These are phyloP conservation scores for Perdita meconis DNA, from an alignment of 2,888 invertebrate species.

Conservation along the genomic window DNA sequence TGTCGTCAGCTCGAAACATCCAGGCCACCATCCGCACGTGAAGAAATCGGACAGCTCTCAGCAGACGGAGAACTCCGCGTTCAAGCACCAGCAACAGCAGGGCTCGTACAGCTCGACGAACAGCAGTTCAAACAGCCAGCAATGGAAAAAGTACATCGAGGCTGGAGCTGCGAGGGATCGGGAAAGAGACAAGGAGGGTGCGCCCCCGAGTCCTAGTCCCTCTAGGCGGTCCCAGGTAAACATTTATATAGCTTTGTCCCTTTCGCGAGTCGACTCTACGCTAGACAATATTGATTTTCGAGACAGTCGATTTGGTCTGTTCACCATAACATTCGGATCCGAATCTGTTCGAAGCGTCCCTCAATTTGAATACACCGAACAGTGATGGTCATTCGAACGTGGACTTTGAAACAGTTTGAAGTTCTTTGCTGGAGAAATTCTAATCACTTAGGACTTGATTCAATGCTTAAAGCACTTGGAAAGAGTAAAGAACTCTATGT, in stretches of 20 bases:
- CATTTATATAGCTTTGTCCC: constrained; percentile 30
- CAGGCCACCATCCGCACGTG: constrained; percentile 79
- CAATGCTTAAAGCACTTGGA: no score
- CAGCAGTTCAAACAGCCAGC: constrained; percentile 82
- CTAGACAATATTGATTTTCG: constrained; percentile 37
- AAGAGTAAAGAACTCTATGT: no score
- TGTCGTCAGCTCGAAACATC: constrained; percentile 80
- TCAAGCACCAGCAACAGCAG: constrained; percentile 80
- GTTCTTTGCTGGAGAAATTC: no score
- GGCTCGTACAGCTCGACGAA: constrained; percentile 71
- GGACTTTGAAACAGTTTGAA: no score
- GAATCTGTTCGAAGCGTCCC: not conserved
- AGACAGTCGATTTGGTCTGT: not conserved
- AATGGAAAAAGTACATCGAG: constrained; percentile 85
- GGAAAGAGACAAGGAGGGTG: constrained; percentile 81
- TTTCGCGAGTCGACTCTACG: not conserved
- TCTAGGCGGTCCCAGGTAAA: constrained; percentile 81
- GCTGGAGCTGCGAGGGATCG: constrained; percentile 82
- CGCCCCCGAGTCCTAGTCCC: constrained; percentile 82
- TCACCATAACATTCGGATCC: not conserved
- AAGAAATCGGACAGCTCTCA: constrained; percentile 86
- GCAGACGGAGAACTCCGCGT: constrained; percentile 85
- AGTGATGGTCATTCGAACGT: no score
- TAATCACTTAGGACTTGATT: no score
- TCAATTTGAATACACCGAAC: no score